phyloP scores from a whole-genome alignment of 2,113 vertebrate genomes.

The Actenoides lindsayi region DNA sequence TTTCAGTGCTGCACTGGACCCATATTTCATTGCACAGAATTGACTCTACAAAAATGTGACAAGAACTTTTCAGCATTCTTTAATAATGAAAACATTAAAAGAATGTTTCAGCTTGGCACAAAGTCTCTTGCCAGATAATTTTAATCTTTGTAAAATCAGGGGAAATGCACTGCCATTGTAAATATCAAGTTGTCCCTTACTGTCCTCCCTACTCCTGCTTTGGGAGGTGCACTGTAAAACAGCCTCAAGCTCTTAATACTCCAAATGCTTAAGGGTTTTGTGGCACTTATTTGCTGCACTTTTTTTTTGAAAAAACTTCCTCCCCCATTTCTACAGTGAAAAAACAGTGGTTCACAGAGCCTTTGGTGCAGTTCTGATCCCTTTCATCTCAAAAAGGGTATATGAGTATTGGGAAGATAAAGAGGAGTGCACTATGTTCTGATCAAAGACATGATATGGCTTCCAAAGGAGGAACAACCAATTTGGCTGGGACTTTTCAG shows the following conservation, averaged over 20 bases:
- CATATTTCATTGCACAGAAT: background rate
- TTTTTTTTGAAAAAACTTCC: background rate
- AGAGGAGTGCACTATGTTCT: background rate
- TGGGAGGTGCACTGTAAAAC: background rate
- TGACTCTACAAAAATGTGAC: background rate
- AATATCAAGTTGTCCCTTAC: background rate
- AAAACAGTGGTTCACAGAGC: background rate
- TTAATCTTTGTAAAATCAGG: background rate
- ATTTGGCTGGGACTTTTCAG: background rate
- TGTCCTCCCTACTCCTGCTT: background rate
- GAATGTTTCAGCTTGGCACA: background rate
- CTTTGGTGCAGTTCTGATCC: background rate
- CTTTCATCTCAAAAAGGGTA: background rate
- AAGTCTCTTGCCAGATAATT: background rate
- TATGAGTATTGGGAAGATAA: background rate
- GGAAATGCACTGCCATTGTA: background rate
- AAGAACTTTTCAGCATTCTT: background rate
- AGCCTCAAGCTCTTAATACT: background rate
- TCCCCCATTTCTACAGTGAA: background rate
- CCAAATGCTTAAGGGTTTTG: background rate
- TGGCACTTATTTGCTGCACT: background rate
- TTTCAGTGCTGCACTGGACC: background rate
- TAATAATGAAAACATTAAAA: constrained; percentile 12
- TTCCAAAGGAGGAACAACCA: background rate
- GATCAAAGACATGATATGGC: background rate